Percentiles rank a stretch among this genome's conserved stretches.
Conservation (phyloP, 2,797 vertebrate species). For the Microctenopoma stevenorrisi region DNA sequence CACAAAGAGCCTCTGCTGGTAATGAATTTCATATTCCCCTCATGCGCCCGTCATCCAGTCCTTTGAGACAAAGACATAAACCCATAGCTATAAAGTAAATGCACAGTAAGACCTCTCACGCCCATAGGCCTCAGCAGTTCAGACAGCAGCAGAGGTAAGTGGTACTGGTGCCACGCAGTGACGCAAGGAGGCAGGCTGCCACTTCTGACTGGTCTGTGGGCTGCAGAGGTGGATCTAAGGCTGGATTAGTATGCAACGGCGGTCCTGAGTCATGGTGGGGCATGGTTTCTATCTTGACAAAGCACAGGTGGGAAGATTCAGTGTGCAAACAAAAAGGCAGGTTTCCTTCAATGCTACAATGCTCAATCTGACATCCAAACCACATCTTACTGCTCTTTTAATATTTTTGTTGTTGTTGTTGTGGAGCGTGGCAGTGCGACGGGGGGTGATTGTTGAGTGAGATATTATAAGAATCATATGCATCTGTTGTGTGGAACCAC, state of each 20-base stretch:
- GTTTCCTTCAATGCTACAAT: constrained; percentile 62
- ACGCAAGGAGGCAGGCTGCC: constrained; percentile 68
- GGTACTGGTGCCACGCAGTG: constrained; percentile 47
- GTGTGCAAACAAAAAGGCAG: constrained; percentile 58
- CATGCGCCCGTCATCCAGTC: constrained; percentile 34
- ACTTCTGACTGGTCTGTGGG: constrained; percentile 56
- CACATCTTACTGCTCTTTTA: constrained; percentile 50
- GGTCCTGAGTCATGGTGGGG: constrained; percentile 59
- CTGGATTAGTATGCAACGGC: constrained; percentile 68
- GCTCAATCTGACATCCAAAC: constrained; percentile 56
- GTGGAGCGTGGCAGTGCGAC: constrained; percentile 4
- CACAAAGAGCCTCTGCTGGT: constrained; percentile 46
- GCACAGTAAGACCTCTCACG: constrained; percentile 63
- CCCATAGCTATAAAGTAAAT: constrained; percentile 67
- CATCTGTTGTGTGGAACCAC: constrained; percentile 48
- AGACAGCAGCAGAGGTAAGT: constrained; percentile 55
- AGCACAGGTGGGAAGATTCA: constrained; percentile 71
- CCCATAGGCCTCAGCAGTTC: constrained; percentile 30
- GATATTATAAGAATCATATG: constrained; percentile 42
- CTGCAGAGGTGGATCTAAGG: constrained; percentile 46
- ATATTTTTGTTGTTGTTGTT: neutral
- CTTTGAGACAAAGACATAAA: constrained; percentile 60
- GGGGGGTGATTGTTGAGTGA: constrained; percentile 31
- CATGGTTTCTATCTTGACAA: constrained; percentile 66
- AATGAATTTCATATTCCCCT: constrained; percentile 66